Evolutionary conservation across 2,888 invertebrate species (phyloP), one percentile per base, ranked within the genome.

Genomic region (Catocala sponsa): DNA sequence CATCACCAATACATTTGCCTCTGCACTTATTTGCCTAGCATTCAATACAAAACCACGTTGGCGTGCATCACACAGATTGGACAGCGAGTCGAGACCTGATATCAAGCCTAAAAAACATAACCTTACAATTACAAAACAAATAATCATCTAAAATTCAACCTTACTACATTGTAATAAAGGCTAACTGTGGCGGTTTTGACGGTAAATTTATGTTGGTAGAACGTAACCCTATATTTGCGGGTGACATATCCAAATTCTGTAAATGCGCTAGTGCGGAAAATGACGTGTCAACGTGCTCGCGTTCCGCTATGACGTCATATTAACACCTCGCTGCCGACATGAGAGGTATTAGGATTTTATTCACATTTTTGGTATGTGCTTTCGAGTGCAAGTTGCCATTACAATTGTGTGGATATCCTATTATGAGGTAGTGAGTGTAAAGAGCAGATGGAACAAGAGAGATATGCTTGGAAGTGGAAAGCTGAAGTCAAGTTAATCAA

Each of bases 221-320:
- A 59, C 67, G 58, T 69, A 69, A 79, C 76, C 77, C 77, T 74
- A 65, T 73, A 63, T 75, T 78, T 77, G 78, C 65, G 60, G 70
- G 74, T 84, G 87, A 84, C 88, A 86, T 90, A 88, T 82, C 84
- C 89, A 88, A 87, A 90, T 88, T 80, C 72, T 69, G 77, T 76
- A 77, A 66, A 85, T 80, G 87, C 91, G 83, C 74, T 79, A 84
- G 85, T 57, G 89, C 86, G 90, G 91, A 93, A 92, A 94, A 94
- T 93, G 86, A 92, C 89, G 72, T 92, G 92, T 93, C 93, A 92
- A 77, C 81, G 73, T 80, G 82, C 73, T 76, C 78, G 62, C 81
- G 68, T 38, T 38, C 70, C 35, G 43, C 58, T 57, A 64, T 73
- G 82, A 82, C 81, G 77, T 82, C 83, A 80, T 65, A 78, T 79